Evolutionary conservation across 2,113 vertebrate genomes (phyloP).

Genomic region (Sarotherodon lohbergeri): DNA sequence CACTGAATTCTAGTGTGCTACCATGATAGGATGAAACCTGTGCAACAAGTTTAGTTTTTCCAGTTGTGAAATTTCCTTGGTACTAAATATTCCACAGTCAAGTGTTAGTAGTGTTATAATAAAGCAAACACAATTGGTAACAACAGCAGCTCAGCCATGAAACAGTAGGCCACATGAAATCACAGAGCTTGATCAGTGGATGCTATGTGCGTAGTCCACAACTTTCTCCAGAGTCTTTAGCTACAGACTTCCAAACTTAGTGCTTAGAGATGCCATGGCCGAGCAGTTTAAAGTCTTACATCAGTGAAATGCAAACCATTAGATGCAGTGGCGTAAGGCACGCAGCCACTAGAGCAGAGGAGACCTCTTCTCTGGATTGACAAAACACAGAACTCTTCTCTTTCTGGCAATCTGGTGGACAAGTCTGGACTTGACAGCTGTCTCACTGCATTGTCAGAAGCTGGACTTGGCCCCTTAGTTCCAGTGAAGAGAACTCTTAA

Average conservation of each 20-base stretch:
- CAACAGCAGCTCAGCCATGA: not conserved
- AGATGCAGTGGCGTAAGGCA: not conserved
- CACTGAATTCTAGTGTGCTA: not conserved
- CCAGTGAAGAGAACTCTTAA: not conserved
- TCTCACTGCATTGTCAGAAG: not conserved
- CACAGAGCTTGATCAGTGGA: not conserved
- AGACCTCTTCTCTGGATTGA: not conserved
- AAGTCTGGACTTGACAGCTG: not conserved
- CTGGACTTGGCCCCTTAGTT: not conserved
- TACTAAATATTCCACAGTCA: not conserved
- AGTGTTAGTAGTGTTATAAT: too few relatives aligned
- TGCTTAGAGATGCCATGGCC: not conserved
- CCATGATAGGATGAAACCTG: not conserved
- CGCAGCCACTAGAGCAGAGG: not conserved
- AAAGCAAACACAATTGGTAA: too few relatives aligned
- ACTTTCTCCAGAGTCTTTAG: not conserved
- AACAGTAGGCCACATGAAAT: not conserved
- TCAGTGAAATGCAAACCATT: not conserved
- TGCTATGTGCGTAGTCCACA: not conserved
- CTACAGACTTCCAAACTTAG: not conserved
- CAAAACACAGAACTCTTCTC: not conserved
- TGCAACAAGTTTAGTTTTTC: not conserved
- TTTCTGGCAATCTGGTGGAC: not conserved
- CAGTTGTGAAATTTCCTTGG: not conserved
- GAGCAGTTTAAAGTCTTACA: not conserved